Evolutionary conservation across 2,113 vertebrate species (phyloP).

Genomic region (Rhipidura dahli): DNA sequence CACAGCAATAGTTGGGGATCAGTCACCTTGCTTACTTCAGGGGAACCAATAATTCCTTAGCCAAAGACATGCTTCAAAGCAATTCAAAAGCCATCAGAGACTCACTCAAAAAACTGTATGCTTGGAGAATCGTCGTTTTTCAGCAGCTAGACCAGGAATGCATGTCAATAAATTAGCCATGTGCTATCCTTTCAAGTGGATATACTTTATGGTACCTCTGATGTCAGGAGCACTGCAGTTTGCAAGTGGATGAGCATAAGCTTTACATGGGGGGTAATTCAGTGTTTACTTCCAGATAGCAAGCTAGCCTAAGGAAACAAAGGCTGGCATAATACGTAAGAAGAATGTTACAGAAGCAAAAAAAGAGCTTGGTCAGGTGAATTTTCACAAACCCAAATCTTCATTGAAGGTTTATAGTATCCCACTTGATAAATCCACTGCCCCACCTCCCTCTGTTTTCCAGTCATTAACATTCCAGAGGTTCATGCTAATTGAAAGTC

Average conservation of each 20-base stretch:
- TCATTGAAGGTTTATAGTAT: background rate
- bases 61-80: background rate
- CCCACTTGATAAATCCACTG: background rate
- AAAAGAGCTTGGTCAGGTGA: background rate
- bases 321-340: background rate
- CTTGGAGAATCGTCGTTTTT: background rate
- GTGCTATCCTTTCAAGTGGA: background rate
- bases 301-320: conserved; percentile 5
- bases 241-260: background rate
- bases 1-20: background rate
- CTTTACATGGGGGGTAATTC: background rate
- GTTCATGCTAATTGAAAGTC: background rate
- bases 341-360: background rate
- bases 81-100: conserved; percentile 2
- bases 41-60: background rate
- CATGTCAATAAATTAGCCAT: background rate
- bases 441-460: background rate
- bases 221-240: background rate
- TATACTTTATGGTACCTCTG: background rate
- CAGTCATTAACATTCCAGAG: background rate
- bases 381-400: background rate
- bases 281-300: conserved; percentile 16
- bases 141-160: conserved; percentile 5
- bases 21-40: background rate
- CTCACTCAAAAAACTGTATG: background rate